These are phyloP conservation scores for Rhagoletis zephyria DNA, from an alignment of 1,140 invertebrate species.

Conservation along the genomic window DNA sequence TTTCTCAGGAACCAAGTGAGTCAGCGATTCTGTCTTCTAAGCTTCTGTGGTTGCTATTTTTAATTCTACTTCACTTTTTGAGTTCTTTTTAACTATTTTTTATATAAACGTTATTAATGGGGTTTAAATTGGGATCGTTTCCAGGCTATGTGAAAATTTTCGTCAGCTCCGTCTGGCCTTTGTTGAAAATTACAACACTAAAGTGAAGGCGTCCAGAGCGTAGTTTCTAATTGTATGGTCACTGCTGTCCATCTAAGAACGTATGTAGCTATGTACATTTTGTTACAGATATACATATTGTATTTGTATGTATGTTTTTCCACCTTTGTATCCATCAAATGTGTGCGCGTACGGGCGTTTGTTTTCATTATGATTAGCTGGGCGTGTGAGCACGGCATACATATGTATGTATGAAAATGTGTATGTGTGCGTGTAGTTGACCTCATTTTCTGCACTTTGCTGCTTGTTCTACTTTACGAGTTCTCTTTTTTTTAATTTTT, in stretches of 20 bases:
- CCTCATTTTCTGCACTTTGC: slow-evolving; percentile 49
- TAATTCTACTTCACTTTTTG: too few species aligned
- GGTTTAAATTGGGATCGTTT: too few species aligned
- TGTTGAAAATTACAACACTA: too few species aligned
- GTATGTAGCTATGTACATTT: not conserved
- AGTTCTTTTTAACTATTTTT: too few species aligned
- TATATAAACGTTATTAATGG: too few species aligned
- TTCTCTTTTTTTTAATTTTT: too few species aligned
- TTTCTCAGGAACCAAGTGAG: too few species aligned
- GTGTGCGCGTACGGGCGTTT: not conserved
- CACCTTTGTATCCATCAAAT: slow-evolving; percentile 10
- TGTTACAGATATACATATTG: not conserved
- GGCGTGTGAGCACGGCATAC: not conserved
- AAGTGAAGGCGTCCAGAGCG: not conserved
- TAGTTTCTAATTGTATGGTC: not conserved
- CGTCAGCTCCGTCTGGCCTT: too few species aligned
- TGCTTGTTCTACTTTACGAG: slow-evolving; percentile 28
- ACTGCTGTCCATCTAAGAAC: not conserved
- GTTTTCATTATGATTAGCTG: slow-evolving; percentile 44
- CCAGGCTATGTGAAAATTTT: too few species aligned
- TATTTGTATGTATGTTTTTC: not conserved
- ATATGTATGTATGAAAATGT: not conserved
- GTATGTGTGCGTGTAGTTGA: slow-evolving; percentile 9
- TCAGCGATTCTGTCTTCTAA: too few species aligned
- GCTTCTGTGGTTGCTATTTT: too few species aligned